These are phyloP conservation scores for Pteropus rufus DNA, from an alignment of 2,797 vertebrate species.

Conservation along the genomic window DNA sequence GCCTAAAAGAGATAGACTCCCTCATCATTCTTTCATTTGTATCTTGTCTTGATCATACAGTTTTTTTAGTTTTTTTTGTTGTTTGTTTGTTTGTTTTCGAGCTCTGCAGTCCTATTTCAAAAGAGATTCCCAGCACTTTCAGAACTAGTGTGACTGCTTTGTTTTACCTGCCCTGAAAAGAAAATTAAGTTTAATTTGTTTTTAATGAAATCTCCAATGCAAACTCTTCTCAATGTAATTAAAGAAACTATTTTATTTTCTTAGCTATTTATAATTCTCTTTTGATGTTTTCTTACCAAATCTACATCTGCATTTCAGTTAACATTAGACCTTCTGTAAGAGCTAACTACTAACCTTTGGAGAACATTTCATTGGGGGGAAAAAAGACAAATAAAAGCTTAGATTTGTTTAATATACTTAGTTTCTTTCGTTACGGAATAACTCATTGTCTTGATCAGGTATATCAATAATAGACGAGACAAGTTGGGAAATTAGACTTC, in stretches of 20 bases:
- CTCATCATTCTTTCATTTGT: background rate
- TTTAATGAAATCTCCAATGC: background rate
- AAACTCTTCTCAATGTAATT: background rate
- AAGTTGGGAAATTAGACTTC: background rate
- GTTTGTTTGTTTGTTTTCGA: too few species aligned
- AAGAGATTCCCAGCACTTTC: background rate
- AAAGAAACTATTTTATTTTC: background rate
- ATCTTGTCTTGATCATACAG: background rate
- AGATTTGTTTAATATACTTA: background rate
- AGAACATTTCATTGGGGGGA: background rate
- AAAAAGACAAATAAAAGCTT: background rate
- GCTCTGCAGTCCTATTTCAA: background rate
- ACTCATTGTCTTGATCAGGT: background rate
- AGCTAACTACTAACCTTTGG: background rate
- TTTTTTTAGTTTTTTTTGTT: background rate
- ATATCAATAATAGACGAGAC: background rate
- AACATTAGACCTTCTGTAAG: background rate
- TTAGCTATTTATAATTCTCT: background rate
- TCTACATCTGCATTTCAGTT: background rate
- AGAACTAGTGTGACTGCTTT: background rate
- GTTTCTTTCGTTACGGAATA: background rate
- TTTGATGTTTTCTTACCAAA: background rate
- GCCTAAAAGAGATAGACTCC: background rate
- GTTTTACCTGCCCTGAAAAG: background rate
- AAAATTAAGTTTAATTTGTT: background rate